Evolutionary conservation across 2,797 vertebrate species (phyloP).

Genomic region (Percopsis omiscomaycus): DNA sequence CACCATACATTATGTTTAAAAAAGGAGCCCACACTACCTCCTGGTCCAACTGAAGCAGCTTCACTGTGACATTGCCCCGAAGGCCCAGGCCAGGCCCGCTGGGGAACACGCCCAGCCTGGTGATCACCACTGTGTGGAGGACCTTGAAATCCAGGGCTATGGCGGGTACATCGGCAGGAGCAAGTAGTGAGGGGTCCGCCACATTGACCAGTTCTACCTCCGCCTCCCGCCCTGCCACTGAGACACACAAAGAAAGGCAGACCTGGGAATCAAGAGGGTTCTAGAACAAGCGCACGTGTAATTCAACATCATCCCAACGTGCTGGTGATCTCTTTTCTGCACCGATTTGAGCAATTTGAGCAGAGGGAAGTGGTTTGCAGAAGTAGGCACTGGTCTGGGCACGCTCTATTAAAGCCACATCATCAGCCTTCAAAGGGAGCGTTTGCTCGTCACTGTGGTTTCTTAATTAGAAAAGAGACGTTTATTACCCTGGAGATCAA

Average conservation of each 20-base stretch:
- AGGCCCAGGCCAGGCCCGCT: constrained; percentile 75
- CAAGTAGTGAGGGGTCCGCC: constrained; percentile 71
- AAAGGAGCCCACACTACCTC: constrained; percentile 76
- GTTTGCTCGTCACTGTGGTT: constrained; percentile 40
- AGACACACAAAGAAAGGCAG: constrained; percentile 14
- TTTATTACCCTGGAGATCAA: constrained; percentile 76
- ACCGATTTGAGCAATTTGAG: constrained; percentile 7
- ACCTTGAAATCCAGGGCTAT: constrained; percentile 93
- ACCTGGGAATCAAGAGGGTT: constrained; percentile 12
- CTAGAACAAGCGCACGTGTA: constrained; percentile 18
- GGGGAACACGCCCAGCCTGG: constrained; percentile 89
- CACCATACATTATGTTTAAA: constrained; percentile 3
- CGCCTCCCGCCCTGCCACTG: constrained; percentile 78
- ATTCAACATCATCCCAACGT: constrained; percentile 37
- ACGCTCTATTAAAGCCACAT: constrained; percentile 42
- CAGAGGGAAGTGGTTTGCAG: constrained; percentile 12
- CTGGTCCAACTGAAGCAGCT: constrained; percentile 91
- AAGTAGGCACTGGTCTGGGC: constrained; percentile 5
- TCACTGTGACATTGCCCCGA: constrained; percentile 90
- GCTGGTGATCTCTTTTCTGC: constrained; percentile 37
- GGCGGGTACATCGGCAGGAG: constrained; percentile 78
- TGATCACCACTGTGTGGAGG: constrained; percentile 92
- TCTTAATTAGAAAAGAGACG: constrained; percentile 74
- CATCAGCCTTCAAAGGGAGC: constrained; percentile 67
- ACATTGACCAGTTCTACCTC: constrained; percentile 85